Conservation (phyloP, 2,113 vertebrate genomes). For the Australoheros scitulus region DNA sequence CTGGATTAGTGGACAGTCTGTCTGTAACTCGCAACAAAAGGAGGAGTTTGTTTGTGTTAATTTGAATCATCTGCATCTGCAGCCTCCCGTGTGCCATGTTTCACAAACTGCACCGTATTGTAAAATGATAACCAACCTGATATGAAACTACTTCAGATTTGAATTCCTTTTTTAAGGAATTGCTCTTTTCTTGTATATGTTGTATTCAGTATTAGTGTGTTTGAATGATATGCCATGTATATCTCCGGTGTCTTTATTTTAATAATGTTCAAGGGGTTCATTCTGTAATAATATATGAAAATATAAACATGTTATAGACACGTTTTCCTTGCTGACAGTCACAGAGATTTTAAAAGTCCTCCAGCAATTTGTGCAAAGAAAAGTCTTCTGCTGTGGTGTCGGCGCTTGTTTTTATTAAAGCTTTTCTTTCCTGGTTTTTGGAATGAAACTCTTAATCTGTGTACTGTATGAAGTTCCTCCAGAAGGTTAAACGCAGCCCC, state of each 20-base stretch:
- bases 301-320: slow-evolving; percentile 12
- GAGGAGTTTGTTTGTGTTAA: not conserved
- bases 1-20: not conserved
- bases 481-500: slow-evolving; percentile 27
- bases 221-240: slow-evolving; percentile 47
- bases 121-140: not conserved
- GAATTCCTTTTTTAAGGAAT: slow-evolving; percentile 12
- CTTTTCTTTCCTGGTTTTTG: not conserved
- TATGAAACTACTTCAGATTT: slow-evolving; percentile 15
- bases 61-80: too few relatives aligned
- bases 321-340: slow-evolving; percentile 3
- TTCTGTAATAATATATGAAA: slow-evolving; percentile 24
- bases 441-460: slow-evolving; percentile 12
- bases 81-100: not conserved
- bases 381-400: not conserved
- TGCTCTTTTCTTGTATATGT: slow-evolving; percentile 67
- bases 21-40: not conserved
- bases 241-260: slow-evolving; percentile 54
- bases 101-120: slow-evolving; percentile 5
- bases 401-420: slow-evolving; percentile 14
- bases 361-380: not conserved
- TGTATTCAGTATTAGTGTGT: slow-evolving; percentile 60
- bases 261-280: slow-evolving; percentile 32
- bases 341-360: slow-evolving; percentile 3
- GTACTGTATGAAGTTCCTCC: slow-evolving; percentile 27